Percentiles rank a stretch among this genome's conserved stretches.
Evolutionary conservation across 2,888 invertebrate species (phyloP).

Genomic region (Meloe dianella): DNA sequence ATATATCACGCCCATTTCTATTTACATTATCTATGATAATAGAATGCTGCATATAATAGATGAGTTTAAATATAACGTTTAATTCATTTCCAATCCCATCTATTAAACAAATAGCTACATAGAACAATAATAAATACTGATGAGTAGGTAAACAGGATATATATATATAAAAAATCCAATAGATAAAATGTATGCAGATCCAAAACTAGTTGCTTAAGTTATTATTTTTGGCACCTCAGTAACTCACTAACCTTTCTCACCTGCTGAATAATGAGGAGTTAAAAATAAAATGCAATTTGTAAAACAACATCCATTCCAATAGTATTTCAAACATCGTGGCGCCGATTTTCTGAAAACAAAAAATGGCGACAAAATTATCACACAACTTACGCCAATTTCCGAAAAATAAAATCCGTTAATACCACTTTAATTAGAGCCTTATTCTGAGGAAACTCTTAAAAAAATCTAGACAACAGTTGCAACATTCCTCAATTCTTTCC

Average conservation of each 20-base stretch:
- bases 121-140: neutral
- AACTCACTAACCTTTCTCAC: conserved; percentile 36
- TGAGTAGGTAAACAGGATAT: neutral
- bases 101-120: neutral
- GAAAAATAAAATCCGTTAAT: too few species aligned
- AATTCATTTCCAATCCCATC: neutral
- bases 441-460: too few species aligned
- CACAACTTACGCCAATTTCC: neutral
- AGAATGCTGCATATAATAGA: neutral
- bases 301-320: conserved; percentile 29
- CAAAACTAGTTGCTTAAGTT: conserved; percentile 12
- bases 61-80: neutral
- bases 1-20: neutral
- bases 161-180: neutral
- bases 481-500: too few species aligned
- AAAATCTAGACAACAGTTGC: too few species aligned
- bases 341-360: conserved; percentile 6
- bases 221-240: conserved; percentile 37
- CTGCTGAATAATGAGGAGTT: conserved; percentile 32
- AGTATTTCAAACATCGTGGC: neutral
- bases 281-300: conserved; percentile 33
- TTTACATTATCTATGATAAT: neutral
- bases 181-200: neutral
- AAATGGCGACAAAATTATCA: neutral
- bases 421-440: too few species aligned